Evolutionary conservation across 2,888 invertebrate species (phyloP).

Genomic region (Athalia circularis): DNA sequence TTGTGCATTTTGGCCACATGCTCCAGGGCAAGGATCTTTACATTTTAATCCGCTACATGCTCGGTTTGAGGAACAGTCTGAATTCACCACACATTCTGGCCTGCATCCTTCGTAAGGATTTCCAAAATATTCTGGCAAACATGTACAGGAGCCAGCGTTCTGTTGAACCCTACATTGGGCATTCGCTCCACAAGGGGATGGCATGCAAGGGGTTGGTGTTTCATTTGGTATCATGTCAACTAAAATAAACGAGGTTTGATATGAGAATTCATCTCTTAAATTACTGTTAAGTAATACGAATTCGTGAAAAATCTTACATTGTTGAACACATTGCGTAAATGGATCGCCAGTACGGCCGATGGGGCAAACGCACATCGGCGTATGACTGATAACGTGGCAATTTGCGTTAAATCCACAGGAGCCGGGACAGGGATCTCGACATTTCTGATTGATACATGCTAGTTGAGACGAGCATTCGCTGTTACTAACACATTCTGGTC

Average conservation of each 20-base stretch:
- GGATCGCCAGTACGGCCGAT: conserved; percentile 83
- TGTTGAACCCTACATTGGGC: conserved; percentile 83
- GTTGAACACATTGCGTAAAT: conserved; percentile 79
- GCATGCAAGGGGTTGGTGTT: conserved; percentile 79
- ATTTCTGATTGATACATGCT: conserved; percentile 87
- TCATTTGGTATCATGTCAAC: conserved; percentile 46
- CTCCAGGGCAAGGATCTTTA: conserved; percentile 84
- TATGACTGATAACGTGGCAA: conserved; percentile 75
- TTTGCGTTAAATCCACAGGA: conserved; percentile 83
- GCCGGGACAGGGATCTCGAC: conserved; percentile 84
- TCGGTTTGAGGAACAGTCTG: conserved; percentile 83
- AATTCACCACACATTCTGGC: conserved; percentile 86
- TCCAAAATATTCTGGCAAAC: conserved; percentile 83
- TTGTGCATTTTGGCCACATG: conserved; percentile 78
- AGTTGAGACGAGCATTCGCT: conserved; percentile 82
- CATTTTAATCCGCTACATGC: conserved; percentile 88
- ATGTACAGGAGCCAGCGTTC: conserved; percentile 85
- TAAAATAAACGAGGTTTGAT: conserved; percentile 10
- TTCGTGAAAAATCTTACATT: conserved; percentile 54
- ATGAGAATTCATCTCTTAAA: background rate
- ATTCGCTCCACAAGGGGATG: conserved; percentile 86
- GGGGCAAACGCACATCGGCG: conserved; percentile 77
- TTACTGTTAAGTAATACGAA: background rate
- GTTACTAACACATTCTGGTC: conserved; percentile 88
- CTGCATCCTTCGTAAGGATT: conserved; percentile 84